Evolutionary conservation across 2,888 invertebrate species (phyloP).

Genomic region (Fragum fragum): DNA sequence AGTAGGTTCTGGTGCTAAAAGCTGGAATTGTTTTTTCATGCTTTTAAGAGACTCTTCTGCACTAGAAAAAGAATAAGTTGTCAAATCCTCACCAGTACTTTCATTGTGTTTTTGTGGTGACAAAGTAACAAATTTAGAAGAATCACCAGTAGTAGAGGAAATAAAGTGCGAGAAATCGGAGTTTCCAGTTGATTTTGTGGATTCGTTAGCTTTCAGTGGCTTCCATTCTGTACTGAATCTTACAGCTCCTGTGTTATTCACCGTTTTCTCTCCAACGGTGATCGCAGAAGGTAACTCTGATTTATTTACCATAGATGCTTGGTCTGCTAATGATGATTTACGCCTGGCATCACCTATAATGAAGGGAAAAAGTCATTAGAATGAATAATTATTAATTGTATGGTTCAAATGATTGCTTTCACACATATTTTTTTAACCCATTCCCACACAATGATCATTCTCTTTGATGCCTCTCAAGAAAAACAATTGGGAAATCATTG

Average conservation of each 20-base stretch:
- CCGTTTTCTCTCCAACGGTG: conserved; percentile 36
- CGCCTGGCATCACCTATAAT: conserved; percentile 59
- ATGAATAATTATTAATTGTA: no score
- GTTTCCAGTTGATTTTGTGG: conserved; percentile 18
- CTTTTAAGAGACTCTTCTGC: conserved; percentile 54
- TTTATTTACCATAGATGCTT: conserved; percentile 23
- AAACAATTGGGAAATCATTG: no score
- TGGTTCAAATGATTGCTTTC: no score
- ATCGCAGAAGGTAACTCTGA: conserved; percentile 63
- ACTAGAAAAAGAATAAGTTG: conserved; percentile 36
- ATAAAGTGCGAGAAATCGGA: conserved; percentile 36
- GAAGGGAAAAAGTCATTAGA: neutral
- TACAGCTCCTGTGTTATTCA: neutral
- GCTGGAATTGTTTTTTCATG: conserved; percentile 55
- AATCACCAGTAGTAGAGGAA: conserved; percentile 15
- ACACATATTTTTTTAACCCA: no score
- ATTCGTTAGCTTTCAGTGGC: neutral
- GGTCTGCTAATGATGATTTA: conserved; percentile 50
- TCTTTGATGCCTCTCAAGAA: no score
- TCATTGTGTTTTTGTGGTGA: conserved; percentile 40
- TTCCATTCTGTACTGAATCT: conserved; percentile 29
- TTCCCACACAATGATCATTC: no score
- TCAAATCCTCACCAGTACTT: conserved; percentile 22
- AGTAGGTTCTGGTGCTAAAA: conserved; percentile 39
- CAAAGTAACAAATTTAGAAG: conserved; percentile 38